Evolutionary conservation across 2,797 vertebrate genomes (phyloP), one percentile per base, ranked within the genome.

Genomic region (Pangasius djambal): DNA sequence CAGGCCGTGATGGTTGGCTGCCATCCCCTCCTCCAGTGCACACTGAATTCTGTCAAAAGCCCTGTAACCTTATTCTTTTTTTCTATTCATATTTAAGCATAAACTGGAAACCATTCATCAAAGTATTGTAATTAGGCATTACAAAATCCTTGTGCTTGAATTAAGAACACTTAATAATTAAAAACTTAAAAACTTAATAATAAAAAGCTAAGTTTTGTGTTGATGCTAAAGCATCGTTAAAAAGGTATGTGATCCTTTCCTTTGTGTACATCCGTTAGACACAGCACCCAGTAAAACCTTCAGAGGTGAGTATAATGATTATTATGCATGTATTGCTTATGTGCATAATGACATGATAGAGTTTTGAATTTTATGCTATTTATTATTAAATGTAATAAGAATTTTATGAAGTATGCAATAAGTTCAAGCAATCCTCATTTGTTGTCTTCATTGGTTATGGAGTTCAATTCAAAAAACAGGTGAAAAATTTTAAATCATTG

Each of bases 1-100:
- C 89, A 90, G 89, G 63, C 74, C 57, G 83, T 90, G 83, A 86
- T 90, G 87, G 78, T 86, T 90, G 87, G 67, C 83, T 90, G 89
- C 82, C 77, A 59, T 81, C 67, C 67, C 86, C 82, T 79, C 83
- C 82, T 85, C 86, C 72, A 61, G 31, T 37, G 55, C 78, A 40
- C 9, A 61, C 31, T 59, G 88, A 78, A 69, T 89, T 85, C 61
- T 86, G 61, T 86, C 84, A 81, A 82, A 86, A 82, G 63, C 63
- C 84, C 63, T 52, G 50, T 81, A 82, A 89, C 78, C 88, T 74
- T 82, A 61, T 70, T 57, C 65, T 48, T 25, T 59, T 59, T 28
- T 52, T 74, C 61, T 78, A 74, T 52, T 61, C 63, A 70, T 10
- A 37, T 88, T 65, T 65, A 31, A 84, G 6, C 44, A 20, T 55